Conservation (phyloP, 1,140 invertebrate genomes). For the Drepana arcuata region DNA sequence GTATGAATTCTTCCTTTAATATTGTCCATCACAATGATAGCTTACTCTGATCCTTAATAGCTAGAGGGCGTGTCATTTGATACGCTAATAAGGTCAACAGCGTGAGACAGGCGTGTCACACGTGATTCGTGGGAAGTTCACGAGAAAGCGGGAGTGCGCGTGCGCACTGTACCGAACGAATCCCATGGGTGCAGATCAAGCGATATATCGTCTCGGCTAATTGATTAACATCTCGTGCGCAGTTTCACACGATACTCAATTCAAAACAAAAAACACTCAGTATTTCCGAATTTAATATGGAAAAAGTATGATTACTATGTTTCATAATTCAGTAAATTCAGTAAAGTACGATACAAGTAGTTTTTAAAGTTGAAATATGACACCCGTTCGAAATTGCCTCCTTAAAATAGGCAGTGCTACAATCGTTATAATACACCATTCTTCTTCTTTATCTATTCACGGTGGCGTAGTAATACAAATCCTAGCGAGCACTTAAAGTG, state of each 20-base stretch:
- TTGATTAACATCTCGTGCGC: conserved; percentile 26
- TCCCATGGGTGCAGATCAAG: conserved; percentile 35
- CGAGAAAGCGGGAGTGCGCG: conserved; percentile 29
- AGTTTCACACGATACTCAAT: conserved; percentile 20
- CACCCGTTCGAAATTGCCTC: no score
- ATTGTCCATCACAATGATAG: no score
- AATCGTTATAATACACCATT: conserved; percentile 42
- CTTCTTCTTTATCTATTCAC: conserved; percentile 39
- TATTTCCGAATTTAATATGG: no score
- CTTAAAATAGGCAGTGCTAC: no score
- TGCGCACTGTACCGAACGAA: conserved; percentile 35
- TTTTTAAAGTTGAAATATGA: no score
- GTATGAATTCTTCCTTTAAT: no score
- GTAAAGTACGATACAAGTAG: no score
- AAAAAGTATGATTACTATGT: no score
- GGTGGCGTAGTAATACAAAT: conserved; percentile 47
- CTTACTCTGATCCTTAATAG: no score
- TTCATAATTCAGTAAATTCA: no score
- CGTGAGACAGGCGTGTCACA: conserved; percentile 15
- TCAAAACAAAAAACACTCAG: no score
- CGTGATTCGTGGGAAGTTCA: conserved; percentile 39
- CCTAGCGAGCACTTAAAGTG: conserved; percentile 57
- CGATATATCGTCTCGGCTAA: conserved; percentile 27
- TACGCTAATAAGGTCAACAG: conserved; percentile 32
- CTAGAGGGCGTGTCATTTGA: conserved; percentile 47